These are phyloP conservation scores for Dolichallabes microphthalmus DNA, from an alignment of 2,113 vertebrate genomes.

Conservation along the genomic window DNA sequence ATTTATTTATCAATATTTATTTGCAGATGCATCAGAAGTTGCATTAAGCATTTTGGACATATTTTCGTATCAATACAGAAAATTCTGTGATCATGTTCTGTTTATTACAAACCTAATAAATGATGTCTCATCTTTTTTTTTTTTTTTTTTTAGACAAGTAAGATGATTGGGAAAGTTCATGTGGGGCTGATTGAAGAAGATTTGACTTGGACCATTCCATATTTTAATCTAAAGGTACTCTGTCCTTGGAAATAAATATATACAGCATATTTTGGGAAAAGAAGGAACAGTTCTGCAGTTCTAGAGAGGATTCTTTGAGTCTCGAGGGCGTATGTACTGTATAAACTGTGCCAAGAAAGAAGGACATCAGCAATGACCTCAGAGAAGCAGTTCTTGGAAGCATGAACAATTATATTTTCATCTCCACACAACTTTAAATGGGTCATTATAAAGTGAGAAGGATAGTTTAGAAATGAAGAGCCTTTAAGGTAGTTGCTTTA, in stretches of 20 bases:
- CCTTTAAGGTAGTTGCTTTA: no score
- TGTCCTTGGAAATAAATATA: neutral
- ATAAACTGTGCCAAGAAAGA: no score
- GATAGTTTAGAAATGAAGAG: no score
- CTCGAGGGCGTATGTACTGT: no score
- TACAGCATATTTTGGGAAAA: neutral
- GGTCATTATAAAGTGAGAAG: no score
- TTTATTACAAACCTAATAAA: neutral
- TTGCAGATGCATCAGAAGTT: neutral
- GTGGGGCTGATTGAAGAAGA: conserved; percentile 67
- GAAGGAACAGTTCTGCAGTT: no score
- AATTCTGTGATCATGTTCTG: neutral
- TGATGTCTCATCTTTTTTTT: neutral
- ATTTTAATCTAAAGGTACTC: conserved; percentile 80
- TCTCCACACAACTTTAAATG: no score
- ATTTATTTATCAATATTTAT: neutral
- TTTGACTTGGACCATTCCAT: conserved; percentile 68
- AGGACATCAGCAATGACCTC: no score
- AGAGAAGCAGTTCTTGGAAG: no score
- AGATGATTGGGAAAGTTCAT: conserved; percentile 69
- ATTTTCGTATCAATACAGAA: neutral
- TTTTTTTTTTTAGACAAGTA: conserved; percentile 69
- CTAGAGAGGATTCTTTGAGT: no score
- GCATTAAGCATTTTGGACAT: neutral
- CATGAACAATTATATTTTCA: no score